Evolutionary conservation across 2,888 invertebrate genomes (phyloP).

Genomic region (Clistopyga incitator): DNA sequence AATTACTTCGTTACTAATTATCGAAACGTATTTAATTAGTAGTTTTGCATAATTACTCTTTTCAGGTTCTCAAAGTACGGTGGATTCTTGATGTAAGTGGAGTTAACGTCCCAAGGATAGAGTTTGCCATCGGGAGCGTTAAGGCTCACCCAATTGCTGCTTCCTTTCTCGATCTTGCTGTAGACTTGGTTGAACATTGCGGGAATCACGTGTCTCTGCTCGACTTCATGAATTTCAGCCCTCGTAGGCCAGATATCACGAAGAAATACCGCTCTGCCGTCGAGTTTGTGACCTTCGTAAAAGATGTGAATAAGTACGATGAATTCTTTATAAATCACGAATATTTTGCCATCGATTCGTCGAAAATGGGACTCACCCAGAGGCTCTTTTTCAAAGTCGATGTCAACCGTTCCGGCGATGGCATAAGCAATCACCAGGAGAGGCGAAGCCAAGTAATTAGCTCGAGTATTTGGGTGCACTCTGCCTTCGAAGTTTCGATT

Average conservation of each 20-base stretch:
- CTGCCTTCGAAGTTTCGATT: slow-evolving; percentile 99
- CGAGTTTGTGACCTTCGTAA: slow-evolving; percentile 79
- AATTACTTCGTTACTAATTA: not conserved
- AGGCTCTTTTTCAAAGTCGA: slow-evolving; percentile 97
- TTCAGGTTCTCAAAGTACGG: slow-evolving; percentile 97
- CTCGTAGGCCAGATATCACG: slow-evolving; percentile 98
- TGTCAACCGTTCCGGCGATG: slow-evolving; percentile 96
- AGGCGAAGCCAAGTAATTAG: slow-evolving; percentile 99
- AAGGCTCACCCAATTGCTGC: slow-evolving; percentile 93
- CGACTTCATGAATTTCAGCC: slow-evolving; percentile 94
- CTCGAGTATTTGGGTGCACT: slow-evolving; percentile 98
- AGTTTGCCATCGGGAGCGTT: slow-evolving; percentile 92
- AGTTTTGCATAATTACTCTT: slow-evolving; percentile 76
- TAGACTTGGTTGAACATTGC: slow-evolving; percentile 98
- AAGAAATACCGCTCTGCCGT: slow-evolving; percentile 93
- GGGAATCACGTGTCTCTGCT: slow-evolving; percentile 95
- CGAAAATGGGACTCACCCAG: slow-evolving; percentile 86
- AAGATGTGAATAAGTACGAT: not conserved
- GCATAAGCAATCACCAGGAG: slow-evolving; percentile 98
- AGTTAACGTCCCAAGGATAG: slow-evolving; percentile 95
- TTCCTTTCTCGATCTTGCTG: slow-evolving; percentile 93
- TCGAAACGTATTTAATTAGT: not conserved
- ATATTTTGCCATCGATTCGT: not conserved
- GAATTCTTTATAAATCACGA: not conserved
- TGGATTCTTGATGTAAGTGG: slow-evolving; percentile 98